Base-by-base conservation (phyloP, 2,797 vertebrate species). In the Echiichthys vipera region DNA sequence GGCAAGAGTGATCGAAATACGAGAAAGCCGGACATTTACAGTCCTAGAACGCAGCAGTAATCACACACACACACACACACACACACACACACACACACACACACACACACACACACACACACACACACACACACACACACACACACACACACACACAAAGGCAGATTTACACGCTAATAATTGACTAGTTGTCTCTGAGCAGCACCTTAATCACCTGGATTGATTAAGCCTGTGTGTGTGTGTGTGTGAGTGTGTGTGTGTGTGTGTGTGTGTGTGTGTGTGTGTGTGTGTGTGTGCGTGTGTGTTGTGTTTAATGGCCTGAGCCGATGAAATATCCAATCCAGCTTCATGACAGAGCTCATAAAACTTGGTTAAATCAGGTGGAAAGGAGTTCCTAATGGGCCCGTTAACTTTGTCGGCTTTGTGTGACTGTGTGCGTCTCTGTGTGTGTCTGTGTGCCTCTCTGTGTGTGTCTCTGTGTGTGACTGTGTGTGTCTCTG, bases 1-100 rank as follows among this genome's bases (percentile, higher is more conserved):
- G 82, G 65, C 34, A 68, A 73, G 81, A 81, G 65, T 58, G 68
- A 84, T 80, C 77, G 78, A 87, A 81, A 25, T 46, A 43, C 51
- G 25, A 62, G 34, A 45, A 61, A 64, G 32, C 46, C 30, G 71
- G 65, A 78, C 71, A 83, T 84, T 76, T 67, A 45, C 53, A 2
- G 12, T 43, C 18, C 51, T 50, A 7, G 0, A 22, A 11, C 2
- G 45, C 51, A 71, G 22, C n/a, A 7, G 40, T 63, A 80, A 80
- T 77, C 63, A 57, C 36, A n/a, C 34, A 10, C 11, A 3, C 43
- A 53, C 42, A 14, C 50, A 64, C n/a, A 54, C 34, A 49, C 46
- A 27, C 50, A 65, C 42, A 54, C 25, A 39, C 42, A 34, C 43
- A 24, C 43, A 46, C 18, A 58, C 43, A 50, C 45, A n/a, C 56